These are phyloP conservation scores for Orussus abietinus DNA, from an alignment of 1,140 invertebrate genomes.

Conservation along the genomic window DNA sequence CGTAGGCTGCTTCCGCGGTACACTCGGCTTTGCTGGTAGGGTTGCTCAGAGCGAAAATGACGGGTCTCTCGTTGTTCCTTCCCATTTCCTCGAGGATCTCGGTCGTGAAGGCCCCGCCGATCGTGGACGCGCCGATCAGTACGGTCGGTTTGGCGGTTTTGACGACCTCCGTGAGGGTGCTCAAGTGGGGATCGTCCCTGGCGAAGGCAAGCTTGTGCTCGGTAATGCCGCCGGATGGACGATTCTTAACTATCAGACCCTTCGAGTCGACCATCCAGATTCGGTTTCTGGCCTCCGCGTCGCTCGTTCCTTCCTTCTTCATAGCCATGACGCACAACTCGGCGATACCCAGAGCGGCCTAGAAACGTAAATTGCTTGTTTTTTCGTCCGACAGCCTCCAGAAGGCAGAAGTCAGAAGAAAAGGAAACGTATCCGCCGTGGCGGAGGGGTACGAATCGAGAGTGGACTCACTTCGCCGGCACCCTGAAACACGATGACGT, in stretches of 20 bases:
- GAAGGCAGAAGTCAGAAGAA: constrained; percentile 7
- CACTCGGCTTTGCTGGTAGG: constrained; percentile 96
- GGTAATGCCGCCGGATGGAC: constrained; percentile 69
- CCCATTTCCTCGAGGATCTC: constrained; percentile 82
- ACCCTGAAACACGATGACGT: constrained; percentile 87
- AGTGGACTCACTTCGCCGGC: constrained; percentile 71
- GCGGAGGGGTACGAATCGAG: too few relatives aligned
- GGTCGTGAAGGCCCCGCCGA: constrained; percentile 79
- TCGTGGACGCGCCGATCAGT: constrained; percentile 82
- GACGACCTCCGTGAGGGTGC: constrained; percentile 73
- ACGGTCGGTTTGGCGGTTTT: constrained; percentile 75
- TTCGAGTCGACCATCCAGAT: constrained; percentile 73
- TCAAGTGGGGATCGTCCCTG: constrained; percentile 65
- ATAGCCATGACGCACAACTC: constrained; percentile 83
- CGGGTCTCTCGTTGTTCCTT: constrained; percentile 68
- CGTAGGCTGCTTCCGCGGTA: constrained; percentile 92
- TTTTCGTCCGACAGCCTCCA: too few relatives aligned
- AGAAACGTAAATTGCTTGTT: constrained; percentile 19
- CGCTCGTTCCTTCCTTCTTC: constrained; percentile 70
- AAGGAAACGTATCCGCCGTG: background rate
- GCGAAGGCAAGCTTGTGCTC: constrained; percentile 77
- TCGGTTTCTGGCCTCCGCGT: constrained; percentile 66
- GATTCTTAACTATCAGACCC: constrained; percentile 74
- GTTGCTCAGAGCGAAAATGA: constrained; percentile 96
- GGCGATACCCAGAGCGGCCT: constrained; percentile 86